phyloP scores from a whole-genome alignment of 2,113 vertebrate genomes.

The Oncorhynchus kisutch region DNA sequence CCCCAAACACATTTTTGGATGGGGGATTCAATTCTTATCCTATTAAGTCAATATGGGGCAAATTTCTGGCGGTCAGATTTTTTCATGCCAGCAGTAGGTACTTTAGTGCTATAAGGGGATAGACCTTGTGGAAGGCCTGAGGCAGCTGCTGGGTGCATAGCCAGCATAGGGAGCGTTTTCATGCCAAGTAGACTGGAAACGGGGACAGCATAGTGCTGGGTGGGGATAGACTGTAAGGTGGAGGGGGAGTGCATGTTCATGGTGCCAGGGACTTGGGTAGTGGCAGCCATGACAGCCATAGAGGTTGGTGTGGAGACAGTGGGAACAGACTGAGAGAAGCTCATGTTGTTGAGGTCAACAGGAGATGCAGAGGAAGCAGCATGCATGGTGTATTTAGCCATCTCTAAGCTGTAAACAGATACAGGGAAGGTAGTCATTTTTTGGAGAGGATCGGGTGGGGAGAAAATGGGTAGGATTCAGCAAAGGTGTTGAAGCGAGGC shows the following conservation, averaged over 20 bases:
- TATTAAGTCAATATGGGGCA: slow-evolving; percentile 84
- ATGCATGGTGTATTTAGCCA: slow-evolving; percentile 97
- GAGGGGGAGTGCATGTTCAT: slow-evolving; percentile 81
- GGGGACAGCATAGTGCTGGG: slow-evolving; percentile 86
- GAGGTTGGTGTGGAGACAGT: slow-evolving; percentile 83
- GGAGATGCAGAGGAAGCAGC: slow-evolving; percentile 83
- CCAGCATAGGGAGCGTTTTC: slow-evolving; percentile 88
- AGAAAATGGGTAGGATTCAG: slow-evolving; percentile 50
- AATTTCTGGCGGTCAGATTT: slow-evolving; percentile 93
- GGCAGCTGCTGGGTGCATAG: slow-evolving; percentile 81
- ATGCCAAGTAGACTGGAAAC: slow-evolving; percentile 94
- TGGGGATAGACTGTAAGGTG: slow-evolving; percentile 80
- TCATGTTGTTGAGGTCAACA: slow-evolving; percentile 91
- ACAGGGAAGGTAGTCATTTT: slow-evolving; percentile 41
- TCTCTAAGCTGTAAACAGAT: slow-evolving; percentile 90
- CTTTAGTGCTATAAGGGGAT: slow-evolving; percentile 84
- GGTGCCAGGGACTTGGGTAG: slow-evolving; percentile 74
- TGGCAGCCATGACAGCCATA: slow-evolving; percentile 84
- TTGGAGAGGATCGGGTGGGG: slow-evolving; percentile 51
- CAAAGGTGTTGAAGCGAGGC: slow-evolving; percentile 55
- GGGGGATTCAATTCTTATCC: background rate
- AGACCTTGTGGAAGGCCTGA: slow-evolving; percentile 81
- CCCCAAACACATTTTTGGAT: background rate
- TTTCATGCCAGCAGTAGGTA: slow-evolving; percentile 79
- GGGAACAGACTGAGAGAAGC: slow-evolving; percentile 84